Conservation (phyloP, 1,140 invertebrate genomes). For the Acromyrmex charruanus region DNA sequence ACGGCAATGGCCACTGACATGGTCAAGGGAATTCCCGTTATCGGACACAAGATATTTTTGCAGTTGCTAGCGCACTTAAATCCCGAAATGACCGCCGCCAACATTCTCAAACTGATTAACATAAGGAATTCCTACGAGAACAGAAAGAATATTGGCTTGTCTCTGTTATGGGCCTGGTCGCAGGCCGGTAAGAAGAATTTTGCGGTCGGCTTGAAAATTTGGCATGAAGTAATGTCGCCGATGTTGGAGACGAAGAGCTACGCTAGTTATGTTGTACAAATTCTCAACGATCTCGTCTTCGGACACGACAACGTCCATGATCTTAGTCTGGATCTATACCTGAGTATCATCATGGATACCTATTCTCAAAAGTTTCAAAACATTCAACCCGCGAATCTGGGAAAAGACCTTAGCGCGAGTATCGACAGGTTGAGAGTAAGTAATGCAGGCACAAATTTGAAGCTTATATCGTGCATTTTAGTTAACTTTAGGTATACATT, state of each 20-base stretch:
- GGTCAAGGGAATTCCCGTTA: constrained; percentile 88
- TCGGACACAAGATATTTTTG: constrained; percentile 91
- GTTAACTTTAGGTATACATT: not conserved
- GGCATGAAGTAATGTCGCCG: constrained; percentile 93
- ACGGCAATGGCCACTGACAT: constrained; percentile 90
- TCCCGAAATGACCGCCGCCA: constrained; percentile 88
- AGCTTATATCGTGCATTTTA: not conserved
- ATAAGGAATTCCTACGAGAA: constrained; percentile 93
- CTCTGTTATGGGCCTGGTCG: constrained; percentile 92
- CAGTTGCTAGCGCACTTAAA: constrained; percentile 90
- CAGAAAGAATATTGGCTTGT: constrained; percentile 91
- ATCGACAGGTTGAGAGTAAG: constrained; percentile 85
- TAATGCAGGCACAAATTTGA: constrained; percentile 17
- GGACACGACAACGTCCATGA: constrained; percentile 76
- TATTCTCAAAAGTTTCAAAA: constrained; percentile 81
- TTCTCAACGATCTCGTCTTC: constrained; percentile 89
- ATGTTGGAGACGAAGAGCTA: constrained; percentile 91
- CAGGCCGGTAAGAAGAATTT: constrained; percentile 91
- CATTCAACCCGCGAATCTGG: constrained; percentile 71
- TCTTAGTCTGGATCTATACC: constrained; percentile 84
- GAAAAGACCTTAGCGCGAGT: constrained; percentile 79
- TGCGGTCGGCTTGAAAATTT: constrained; percentile 91
- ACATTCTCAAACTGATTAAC: constrained; percentile 88
- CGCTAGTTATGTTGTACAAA: constrained; percentile 90
- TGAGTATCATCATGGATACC: constrained; percentile 83